Base-by-base conservation (phyloP, 2,113 vertebrate genomes). In the Cyrtonyx montezumae region DNA sequence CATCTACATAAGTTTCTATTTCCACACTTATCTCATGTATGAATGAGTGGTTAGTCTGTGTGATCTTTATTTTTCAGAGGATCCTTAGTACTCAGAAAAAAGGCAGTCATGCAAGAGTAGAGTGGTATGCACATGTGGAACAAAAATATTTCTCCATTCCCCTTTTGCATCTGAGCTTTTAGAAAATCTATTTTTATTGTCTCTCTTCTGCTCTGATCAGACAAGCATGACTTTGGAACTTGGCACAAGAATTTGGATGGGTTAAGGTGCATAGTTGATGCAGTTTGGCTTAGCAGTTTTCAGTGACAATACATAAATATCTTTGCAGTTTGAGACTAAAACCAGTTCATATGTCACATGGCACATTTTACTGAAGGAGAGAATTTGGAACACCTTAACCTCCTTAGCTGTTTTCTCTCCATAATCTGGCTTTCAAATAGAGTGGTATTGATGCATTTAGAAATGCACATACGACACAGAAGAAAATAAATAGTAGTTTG, bases 31-130 rank as follows among this genome's bases (percentile, higher is more conserved):
- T 75, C 30, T 89, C 30, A 10, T 17, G 14, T 56, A 11, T 89
- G 74, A 58, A 32, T 69, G 74, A 71, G 30, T 75, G 42, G 28
- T 70, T 77, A 32, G 37, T 74, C 40, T 77, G 17, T 76, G 36
- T 26, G 26, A 21, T 66, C 32, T 75, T 93, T 84, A 13, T 79
- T 89, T 91, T 85, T 61, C 76, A 79, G 87, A 88, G 59, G 40
- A 73, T 48, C 19, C 2, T 28, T 40, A 34, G 40, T 36, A n/a
- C 49, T 16, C 75, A 45, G 46, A 42, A 78, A 37, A 48, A 65
- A 67, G 42, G 65, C 34, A 56, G 21, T 32, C 59, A 63, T 30
- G 18, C 18, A 61, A 76, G n/a, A 12, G 58, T 43, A 18, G 70
- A 76, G 43, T 25, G 43, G 1, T 5, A 0, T 7, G 2, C 12